Evolutionary conservation across 2,797 vertebrate species (phyloP), one percentile per base, ranked within the genome.

Genomic region (Silurus lanzhouensis): DNA sequence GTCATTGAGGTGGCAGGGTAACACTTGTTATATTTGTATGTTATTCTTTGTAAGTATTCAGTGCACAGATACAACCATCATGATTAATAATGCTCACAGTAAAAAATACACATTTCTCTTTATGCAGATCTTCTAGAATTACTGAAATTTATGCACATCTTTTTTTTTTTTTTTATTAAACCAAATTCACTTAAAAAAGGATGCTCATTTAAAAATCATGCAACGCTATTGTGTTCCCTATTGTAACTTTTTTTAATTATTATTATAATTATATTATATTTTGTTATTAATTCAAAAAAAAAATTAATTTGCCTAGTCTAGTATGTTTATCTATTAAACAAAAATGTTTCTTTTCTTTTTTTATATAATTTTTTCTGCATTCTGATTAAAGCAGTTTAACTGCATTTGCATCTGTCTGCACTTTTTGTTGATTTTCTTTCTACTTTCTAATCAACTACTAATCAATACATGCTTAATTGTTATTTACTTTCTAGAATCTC

Each of bases 401-500:
- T 38, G 38, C 38, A 38, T 38, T 38, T 38, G 38, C 38, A 38
- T 5, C 38, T 38, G 38, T 38, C 38, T 38, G 38, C 38, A 38
- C 38, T 38, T 38, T 38, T 38, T 78, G 10, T 61, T 76, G 31
- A 6, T 27, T 57, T 20, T 20, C 15, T 77, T 58, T 1, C 2
- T 38, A 12, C 9, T 20, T 31, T 1, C 9, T 60, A 31, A 31
- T 67, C 1, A 15, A 31, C 27, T 15, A 17, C n/a, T 7, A 52
- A 55, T 78, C 12, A 84, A 68, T 31, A 27, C 8, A 31, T 46
- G 58, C 63, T 75, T 52, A 52, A 20, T 85, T 83, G 77, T 80
- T 52, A 52, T 84, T 70, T 63, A 71, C 85, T 72, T 85, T 64
- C 1, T 93, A 98, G 97, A 94, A 98, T 98, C 88, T 98, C 97